Evolutionary conservation across 1,140 invertebrate genomes (phyloP).

Genomic region (Sycobia sp.): DNA sequence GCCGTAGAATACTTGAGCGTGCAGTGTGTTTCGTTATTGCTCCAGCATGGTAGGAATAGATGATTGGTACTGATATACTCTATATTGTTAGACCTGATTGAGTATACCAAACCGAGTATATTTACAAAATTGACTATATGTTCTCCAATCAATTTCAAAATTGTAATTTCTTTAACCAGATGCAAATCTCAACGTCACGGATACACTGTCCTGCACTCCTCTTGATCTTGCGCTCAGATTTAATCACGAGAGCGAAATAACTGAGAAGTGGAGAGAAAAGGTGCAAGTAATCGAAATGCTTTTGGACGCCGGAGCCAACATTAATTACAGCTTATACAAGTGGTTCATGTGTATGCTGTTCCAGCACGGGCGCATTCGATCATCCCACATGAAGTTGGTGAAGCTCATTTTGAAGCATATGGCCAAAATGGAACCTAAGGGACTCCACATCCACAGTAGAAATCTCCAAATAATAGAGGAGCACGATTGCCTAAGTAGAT

Average conservation of each 20-base stretch:
- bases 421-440: not conserved
- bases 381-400: not conserved
- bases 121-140: too few species aligned
- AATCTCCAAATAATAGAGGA: not conserved
- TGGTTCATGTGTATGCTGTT: not conserved
- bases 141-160: too few species aligned
- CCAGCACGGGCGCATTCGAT: not conserved
- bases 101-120: too few species aligned
- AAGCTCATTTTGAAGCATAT: not conserved
- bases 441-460: not conserved
- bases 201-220: not conserved
- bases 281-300: not conserved
- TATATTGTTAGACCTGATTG: too few species aligned
- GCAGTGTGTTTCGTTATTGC: not conserved
- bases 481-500: not conserved
- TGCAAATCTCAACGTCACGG: not conserved
- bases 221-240: not conserved
- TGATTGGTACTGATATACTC: too few species aligned
- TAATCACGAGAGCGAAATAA: not conserved
- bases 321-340: not conserved
- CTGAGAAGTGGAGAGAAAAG: not conserved
- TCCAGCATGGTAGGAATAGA: not conserved
- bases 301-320: not conserved
- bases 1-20: not conserved
- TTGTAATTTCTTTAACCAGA: not conserved